Base-by-base conservation (phyloP, 92 coral and sea anemone species). In the Paragorgia papillata region DNA sequence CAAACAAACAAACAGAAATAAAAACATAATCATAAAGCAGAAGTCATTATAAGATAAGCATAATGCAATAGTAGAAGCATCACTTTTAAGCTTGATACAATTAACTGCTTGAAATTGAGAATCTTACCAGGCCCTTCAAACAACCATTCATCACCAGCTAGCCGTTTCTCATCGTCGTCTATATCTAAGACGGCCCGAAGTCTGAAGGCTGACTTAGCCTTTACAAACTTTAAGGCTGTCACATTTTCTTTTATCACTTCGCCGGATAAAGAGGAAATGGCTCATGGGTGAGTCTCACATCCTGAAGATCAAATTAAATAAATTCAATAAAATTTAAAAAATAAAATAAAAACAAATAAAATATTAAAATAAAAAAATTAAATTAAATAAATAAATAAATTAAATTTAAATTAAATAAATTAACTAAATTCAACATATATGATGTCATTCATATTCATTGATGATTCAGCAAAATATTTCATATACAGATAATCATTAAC, bases 81-180 rank as follows among this genome's bases (percentile, higher is more conserved):
- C n/a, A n/a, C n/a, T n/a, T n/a, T n/a, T n/a, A n/a, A n/a, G n/a
- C n/a, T n/a, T n/a, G n/a, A n/a, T n/a, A n/a, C n/a, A n/a, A n/a
- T n/a, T n/a, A n/a, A n/a, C n/a, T n/a, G n/a, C n/a, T n/a, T n/a
- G n/a, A n/a, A n/a, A n/a, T n/a, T 13, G 12, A 15, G n/a, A n/a
- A 15, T 22, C 57, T 20, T 84, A 92, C 97, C 97, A 85, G 97
- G 97, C 75, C 97, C 97, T 75, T 92, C 97, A 83, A 92, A 92
- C 65, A 92, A 73, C 97, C 97, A 92, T 76, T 92, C 97, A 79
- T 92, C 97, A 14, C 97, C 97, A 85, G 97, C 97, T 59, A 92
- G 90, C 49, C 97, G 86, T 37, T 92, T 92, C 74, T 92, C 97
- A 56, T 96, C 91, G 49, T 82, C 87, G 68, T 91, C 91, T 78